Evolutionary conservation across 2,797 vertebrate species (phyloP), one percentile per base, ranked within the genome.

Genomic region (Anguilla anguilla): DNA sequence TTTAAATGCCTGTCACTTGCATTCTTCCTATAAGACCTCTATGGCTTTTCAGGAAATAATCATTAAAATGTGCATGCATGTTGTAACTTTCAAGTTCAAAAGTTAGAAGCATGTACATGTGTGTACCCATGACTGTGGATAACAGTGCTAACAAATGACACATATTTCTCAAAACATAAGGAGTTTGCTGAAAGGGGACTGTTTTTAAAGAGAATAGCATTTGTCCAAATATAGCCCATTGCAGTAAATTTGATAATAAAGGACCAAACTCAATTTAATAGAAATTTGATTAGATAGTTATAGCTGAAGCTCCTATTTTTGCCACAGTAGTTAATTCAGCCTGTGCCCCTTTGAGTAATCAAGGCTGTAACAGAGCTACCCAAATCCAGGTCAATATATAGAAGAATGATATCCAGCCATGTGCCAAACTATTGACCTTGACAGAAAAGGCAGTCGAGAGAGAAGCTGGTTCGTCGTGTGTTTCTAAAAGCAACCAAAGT

Each of bases 1-100:
- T 96, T 95, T 95, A 96, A 96, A 96, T 90, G 95, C 92, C 94
- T 96, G 95, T 96, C 95, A 96, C 94, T 96, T 96, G 95, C 93
- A 93, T 94, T 94, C 94, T 93, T 94, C 94, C 94, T 91, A 92
- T 92, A 93, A 94, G 95, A 95, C 95, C 95, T 93, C 92, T 72
- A 92, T 92, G 94, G 95, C 94, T 95, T 88, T 89, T 92, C 93
- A 95, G 95, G 94, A 96, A 96, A 96, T 95, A 96, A 96, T 96
- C 96, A 96, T 96, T 94, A 95, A 96, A 96, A 96, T 95, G 94
- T 94, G 91, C 92, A 89, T 91, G 92, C 92, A 93, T 94, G 93
- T 94, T 95, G 94, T 94, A 95, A 94, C 94, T 94, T 94, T 93
- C 92, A 92, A 94, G 91, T 93, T 91, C 89, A 91, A 88, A 91